phyloP scores from a whole-genome alignment of 2,888 invertebrate genomes.

The Bombylius major region DNA sequence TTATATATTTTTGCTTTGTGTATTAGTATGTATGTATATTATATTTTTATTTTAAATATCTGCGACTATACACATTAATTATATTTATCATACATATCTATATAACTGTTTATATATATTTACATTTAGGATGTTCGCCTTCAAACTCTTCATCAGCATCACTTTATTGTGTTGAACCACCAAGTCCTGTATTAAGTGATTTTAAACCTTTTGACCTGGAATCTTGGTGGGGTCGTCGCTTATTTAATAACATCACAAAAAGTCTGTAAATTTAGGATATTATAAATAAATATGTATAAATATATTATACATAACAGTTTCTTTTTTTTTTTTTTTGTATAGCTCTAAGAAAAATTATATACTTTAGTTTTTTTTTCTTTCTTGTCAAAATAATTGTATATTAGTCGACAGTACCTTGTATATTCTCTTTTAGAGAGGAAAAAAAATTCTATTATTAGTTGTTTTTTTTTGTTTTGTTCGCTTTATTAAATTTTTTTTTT shows the following conservation, averaged over 20 bases:
- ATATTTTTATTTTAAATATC: too few relatives aligned
- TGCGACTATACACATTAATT: too few relatives aligned
- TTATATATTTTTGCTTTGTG: neutral
- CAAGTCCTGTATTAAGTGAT: conserved; percentile 56
- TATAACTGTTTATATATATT: too few relatives aligned
- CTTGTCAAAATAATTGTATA: too few relatives aligned
- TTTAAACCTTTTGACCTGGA: conserved; percentile 85
- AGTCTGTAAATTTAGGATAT: conserved; percentile 43
- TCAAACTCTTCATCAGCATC: conserved; percentile 30
- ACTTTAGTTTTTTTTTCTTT: neutral
- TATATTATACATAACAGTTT: neutral
- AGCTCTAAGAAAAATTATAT: neutral
- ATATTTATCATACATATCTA: too few relatives aligned
- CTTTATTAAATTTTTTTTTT: too few relatives aligned
- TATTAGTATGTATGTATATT: too few relatives aligned
- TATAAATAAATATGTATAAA: neutral
- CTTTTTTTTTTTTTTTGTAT: neutral
- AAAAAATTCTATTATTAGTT: too few relatives aligned
- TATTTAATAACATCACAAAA: conserved; percentile 75
- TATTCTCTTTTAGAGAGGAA: too few relatives aligned
- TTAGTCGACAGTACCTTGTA: too few relatives aligned
- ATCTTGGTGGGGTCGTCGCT: conserved; percentile 79
- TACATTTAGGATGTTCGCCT: neutral
- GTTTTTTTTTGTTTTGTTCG: too few relatives aligned
- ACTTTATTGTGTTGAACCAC: conserved; percentile 61